phyloP scores from a whole-genome alignment of 1,140 invertebrate genomes.

The Bactericera cockerelli region DNA sequence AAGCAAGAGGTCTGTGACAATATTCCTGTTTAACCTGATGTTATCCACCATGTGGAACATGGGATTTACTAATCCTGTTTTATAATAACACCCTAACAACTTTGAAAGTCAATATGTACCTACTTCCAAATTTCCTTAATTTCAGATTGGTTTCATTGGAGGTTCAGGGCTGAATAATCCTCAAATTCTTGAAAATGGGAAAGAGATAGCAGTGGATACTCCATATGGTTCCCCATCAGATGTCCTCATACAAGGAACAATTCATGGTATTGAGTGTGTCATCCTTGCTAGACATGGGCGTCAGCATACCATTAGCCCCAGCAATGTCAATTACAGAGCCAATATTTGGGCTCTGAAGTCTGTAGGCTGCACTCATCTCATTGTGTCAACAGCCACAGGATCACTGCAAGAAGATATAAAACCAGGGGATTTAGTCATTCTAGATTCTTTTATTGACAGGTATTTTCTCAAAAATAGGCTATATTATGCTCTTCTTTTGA shows the following conservation, averaged over 20 bases:
- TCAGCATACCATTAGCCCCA: constrained; percentile 65
- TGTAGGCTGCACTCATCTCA: constrained; percentile 76
- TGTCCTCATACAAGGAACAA: constrained; percentile 55
- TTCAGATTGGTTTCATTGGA: constrained; percentile 86
- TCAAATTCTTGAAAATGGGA: constrained; percentile 53
- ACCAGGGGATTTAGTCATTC: constrained; percentile 77
- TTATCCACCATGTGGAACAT: too few species aligned
- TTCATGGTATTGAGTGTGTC: constrained; percentile 61
- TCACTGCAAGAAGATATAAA: constrained; percentile 73
- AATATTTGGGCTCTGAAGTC: constrained; percentile 88
- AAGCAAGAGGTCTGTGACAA: too few species aligned
- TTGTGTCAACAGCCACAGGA: constrained; percentile 84
- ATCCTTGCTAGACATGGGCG: constrained; percentile 77
- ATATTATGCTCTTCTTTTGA: too few species aligned
- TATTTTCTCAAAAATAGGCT: constrained; percentile 26
- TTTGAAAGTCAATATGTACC: too few species aligned
- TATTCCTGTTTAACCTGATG: too few species aligned
- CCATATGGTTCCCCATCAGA: constrained; percentile 79
- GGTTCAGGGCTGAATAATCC: constrained; percentile 83
- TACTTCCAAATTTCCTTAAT: too few species aligned
- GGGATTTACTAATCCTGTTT: too few species aligned
- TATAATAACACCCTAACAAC: too few species aligned
- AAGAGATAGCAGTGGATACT: constrained; percentile 48
- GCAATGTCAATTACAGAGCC: constrained; percentile 84
- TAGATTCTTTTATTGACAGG: constrained; percentile 91